Conservation (phyloP, 2,888 invertebrate species). For the Clivina fossor region DNA sequence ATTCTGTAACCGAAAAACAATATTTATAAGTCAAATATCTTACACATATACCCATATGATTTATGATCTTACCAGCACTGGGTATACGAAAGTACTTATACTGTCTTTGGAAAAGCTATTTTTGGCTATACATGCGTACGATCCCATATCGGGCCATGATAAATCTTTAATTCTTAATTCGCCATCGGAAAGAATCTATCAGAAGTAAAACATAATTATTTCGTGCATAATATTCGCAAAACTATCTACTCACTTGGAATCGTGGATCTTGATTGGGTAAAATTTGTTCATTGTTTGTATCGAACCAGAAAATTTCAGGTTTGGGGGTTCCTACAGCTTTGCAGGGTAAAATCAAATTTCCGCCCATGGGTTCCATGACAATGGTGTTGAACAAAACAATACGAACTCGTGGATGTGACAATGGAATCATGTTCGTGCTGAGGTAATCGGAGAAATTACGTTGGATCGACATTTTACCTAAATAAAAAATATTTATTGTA, state of each 20-base stretch:
- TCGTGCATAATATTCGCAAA: too few relatives aligned
- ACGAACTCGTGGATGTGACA: constrained; percentile 22
- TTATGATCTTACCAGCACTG: too few relatives aligned
- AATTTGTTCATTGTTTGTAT: constrained; percentile 57
- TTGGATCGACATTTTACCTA: not conserved
- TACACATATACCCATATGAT: too few relatives aligned
- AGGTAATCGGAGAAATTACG: constrained; percentile 27
- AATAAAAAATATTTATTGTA: not conserved
- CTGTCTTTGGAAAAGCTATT: constrained; percentile 66
- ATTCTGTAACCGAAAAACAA: too few relatives aligned
- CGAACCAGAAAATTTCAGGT: constrained; percentile 68
- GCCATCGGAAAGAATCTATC: constrained; percentile 69
- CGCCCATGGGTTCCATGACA: constrained; percentile 53
- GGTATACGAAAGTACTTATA: constrained; percentile 73
- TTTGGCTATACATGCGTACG: constrained; percentile 73
- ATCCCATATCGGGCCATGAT: constrained; percentile 81
- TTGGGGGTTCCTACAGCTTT: constrained; percentile 64
- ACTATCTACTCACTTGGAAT: constrained; percentile 54
- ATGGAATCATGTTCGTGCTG: constrained; percentile 20
- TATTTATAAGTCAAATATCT: too few relatives aligned
- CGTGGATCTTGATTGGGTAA: constrained; percentile 58
- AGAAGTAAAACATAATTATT: constrained; percentile 11
- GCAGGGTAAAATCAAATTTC: constrained; percentile 69
- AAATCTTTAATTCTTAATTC: constrained; percentile 73
- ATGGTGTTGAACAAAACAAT: constrained; percentile 44